Evolutionary conservation across 2,113 vertebrate genomes (phyloP).

Genomic region (Jaculus jaculus): DNA sequence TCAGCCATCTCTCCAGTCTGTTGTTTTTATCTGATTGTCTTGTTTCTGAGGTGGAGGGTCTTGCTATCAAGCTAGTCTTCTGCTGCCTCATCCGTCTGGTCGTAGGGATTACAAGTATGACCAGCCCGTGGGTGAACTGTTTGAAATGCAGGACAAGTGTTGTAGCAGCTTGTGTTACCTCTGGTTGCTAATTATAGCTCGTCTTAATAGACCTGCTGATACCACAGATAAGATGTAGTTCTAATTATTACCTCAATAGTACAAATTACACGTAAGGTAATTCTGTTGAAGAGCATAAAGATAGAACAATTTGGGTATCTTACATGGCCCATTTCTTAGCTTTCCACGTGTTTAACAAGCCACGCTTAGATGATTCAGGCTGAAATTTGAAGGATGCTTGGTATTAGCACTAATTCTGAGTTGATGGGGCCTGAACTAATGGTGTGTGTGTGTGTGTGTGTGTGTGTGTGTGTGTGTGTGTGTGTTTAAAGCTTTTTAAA

Average conservation of each 20-base stretch:
- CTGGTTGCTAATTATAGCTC: background rate
- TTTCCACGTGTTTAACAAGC: background rate
- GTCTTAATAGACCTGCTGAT: background rate
- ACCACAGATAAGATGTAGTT: background rate
- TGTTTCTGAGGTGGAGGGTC: background rate
- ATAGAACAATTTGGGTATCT: background rate
- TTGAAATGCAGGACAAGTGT: background rate
- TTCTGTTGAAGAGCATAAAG: background rate
- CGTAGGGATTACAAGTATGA: background rate
- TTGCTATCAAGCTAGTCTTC: background rate
- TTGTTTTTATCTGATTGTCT: background rate
- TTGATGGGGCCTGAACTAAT: background rate
- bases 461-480: background rate
- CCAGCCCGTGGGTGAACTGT: background rate
- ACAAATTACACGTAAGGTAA: background rate
- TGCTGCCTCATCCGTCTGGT: background rate
- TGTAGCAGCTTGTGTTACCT: background rate
- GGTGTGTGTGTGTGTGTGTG: background rate
- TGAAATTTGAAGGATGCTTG: background rate
- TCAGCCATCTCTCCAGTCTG: no score
- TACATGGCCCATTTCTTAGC: background rate
- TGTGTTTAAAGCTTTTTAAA: constrained; percentile 7
- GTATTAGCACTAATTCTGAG: constrained; percentile 1
- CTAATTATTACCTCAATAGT: background rate
- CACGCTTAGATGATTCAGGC: background rate